These are phyloP conservation scores for Cotesia typhae DNA, from an alignment of 1,140 invertebrate species.

Conservation along the genomic window DNA sequence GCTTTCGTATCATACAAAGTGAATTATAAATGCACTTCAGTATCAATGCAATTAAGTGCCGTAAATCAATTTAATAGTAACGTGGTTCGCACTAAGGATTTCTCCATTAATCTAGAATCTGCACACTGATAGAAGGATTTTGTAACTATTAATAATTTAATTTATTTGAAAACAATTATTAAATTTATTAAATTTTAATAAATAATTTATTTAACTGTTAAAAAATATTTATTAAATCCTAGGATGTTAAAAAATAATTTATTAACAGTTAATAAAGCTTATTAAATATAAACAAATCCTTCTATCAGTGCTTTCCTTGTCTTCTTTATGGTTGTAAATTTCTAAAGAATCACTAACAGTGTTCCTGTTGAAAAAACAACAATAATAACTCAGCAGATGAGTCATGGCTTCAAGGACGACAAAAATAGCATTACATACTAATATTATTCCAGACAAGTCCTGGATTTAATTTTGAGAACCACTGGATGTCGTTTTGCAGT, in stretches of 20 bases:
- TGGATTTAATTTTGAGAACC: constrained; percentile 45
- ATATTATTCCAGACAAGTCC: background rate
- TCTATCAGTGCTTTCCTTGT: too few relatives aligned
- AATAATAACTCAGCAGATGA: too few relatives aligned
- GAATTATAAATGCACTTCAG: constrained; percentile 10
- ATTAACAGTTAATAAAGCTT: too few relatives aligned
- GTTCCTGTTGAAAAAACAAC: background rate
- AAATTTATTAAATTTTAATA: too few relatives aligned
- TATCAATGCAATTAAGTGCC: constrained; percentile 3
- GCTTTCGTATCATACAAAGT: constrained; percentile 13
- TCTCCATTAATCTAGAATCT: background rate
- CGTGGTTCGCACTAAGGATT: background rate
- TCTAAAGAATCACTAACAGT: background rate
- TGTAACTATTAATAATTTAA: too few relatives aligned
- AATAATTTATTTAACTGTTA: too few relatives aligned
- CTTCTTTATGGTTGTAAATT: background rate
- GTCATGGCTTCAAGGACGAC: background rate
- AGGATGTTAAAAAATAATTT: too few relatives aligned
- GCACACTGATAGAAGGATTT: background rate
- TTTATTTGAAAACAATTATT: too few relatives aligned
- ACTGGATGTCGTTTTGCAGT: constrained; percentile 45
- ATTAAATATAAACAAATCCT: too few relatives aligned
- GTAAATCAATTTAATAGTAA: constrained; percentile 14
- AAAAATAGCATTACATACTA: constrained; percentile 5
- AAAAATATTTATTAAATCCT: too few relatives aligned